Percentiles rank a stretch among this genome's conserved stretches.
Conservation (phyloP, 2,113 vertebrate genomes). For the Electrona antarctica region DNA sequence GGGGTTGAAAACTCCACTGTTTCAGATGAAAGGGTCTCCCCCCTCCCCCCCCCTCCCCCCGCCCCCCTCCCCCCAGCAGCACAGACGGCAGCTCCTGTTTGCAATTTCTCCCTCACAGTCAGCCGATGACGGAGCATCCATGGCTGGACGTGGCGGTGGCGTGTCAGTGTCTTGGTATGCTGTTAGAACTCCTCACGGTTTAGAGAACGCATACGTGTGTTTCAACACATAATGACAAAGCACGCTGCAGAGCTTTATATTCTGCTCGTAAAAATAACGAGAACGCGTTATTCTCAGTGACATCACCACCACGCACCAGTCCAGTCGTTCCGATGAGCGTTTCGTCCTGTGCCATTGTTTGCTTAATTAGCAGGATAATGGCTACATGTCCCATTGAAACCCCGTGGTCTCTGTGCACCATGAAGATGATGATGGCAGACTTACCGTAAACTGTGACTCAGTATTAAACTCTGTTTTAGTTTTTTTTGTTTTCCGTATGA, state of each 20-base stretch:
- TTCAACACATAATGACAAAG: background rate
- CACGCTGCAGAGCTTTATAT: background rate
- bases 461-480: constrained; percentile 12
- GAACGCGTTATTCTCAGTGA: constrained; percentile 24
- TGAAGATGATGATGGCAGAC: constrained; percentile 14
- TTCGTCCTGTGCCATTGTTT: constrained; percentile 10
- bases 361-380: constrained; percentile 31
- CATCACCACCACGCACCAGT: constrained; percentile 36
- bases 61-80: too few species aligned
- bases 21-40: too few species aligned
- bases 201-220: background rate
- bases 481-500: constrained; percentile 44
- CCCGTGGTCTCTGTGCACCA: constrained; percentile 29
- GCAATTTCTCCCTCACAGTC: background rate
- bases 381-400: constrained; percentile 23
- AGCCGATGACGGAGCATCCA: too few species aligned
- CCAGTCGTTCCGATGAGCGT: background rate
- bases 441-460: constrained; percentile 43
- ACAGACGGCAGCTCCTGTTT: background rate
- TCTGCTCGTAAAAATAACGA: background rate
- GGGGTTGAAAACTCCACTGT: too few species aligned
- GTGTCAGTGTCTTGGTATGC: constrained; percentile 14
- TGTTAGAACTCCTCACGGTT: background rate
- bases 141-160: too few species aligned
- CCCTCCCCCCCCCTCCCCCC: too few species aligned